A percentile compares a stretch with the other conserved stretches of the same genome.
These are phyloP conservation scores for Beroe forskalii DNA, from an alignment of 37 sponge, comb jelly and placozoan species.

Conservation along the genomic window DNA sequence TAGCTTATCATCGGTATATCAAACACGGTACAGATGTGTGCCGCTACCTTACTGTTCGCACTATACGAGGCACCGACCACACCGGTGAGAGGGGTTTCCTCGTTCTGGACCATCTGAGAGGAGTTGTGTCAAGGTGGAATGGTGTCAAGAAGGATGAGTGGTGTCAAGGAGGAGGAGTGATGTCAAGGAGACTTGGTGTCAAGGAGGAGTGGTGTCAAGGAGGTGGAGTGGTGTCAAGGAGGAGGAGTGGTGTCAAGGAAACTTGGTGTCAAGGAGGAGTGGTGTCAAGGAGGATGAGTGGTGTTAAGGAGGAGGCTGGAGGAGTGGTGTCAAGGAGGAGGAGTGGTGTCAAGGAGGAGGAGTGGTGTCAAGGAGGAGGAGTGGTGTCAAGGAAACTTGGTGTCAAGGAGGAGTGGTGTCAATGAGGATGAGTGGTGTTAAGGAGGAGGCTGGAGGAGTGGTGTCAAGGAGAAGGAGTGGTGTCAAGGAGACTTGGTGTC, in stretches of 20 bases:
- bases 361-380: too few species aligned
- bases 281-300: too few species aligned
- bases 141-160: not conserved
- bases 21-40: not conserved
- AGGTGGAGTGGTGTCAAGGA: not conserved
- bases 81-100: not conserved
- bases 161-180: not conserved
- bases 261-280: not conserved
- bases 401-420: too few species aligned
- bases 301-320: too few species aligned
- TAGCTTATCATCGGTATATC: slow-evolving; percentile 57
- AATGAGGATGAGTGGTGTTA: not conserved
- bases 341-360: too few species aligned
- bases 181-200: not conserved
- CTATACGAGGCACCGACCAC: slow-evolving; percentile 61
- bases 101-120: not conserved
- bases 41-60: slow-evolving; percentile 44
- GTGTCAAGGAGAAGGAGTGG: too few species aligned
- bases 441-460: too few species aligned
- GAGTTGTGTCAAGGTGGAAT: not conserved
- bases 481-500: too few species aligned
- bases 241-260: too few species aligned
- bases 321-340: too few species aligned
- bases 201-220: not conserved
- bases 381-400: too few species aligned